Conservation (phyloP, 2,888 invertebrate species). For the Oeneis ivallda region DNA sequence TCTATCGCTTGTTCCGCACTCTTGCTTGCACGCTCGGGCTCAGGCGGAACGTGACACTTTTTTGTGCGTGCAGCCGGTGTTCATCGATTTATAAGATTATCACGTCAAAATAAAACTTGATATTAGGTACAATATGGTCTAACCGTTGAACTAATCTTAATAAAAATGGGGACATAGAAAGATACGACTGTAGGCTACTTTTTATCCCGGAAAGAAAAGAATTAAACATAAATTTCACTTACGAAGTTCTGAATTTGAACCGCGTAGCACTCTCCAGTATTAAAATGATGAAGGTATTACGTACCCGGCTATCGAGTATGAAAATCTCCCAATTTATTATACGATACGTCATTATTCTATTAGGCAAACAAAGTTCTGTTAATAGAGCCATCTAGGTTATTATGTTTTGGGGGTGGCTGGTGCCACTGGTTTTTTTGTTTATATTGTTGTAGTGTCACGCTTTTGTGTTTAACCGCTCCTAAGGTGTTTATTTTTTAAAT, state of each 20-base stretch:
- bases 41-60: too few species aligned
- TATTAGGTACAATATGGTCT: too few species aligned
- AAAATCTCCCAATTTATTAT: conserved; percentile 81
- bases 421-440: conserved; percentile 23
- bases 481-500: background rate
- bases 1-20: too few species aligned
- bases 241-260: conserved; percentile 39
- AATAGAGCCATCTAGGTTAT: conserved; percentile 75
- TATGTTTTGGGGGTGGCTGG: conserved; percentile 40
- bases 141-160: too few species aligned
- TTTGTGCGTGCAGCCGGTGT: too few species aligned
- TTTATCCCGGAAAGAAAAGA: background rate
- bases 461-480: background rate
- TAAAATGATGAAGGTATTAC: conserved; percentile 74
- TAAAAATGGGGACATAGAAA: too few species aligned
- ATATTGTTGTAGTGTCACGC: background rate
- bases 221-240: background rate
- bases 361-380: conserved; percentile 77
- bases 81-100: too few species aligned
- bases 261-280: conserved; percentile 74
- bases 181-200: background rate
- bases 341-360: conserved; percentile 80
- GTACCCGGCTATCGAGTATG: conserved; percentile 68
- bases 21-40: too few species aligned
- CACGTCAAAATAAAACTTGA: too few species aligned